These are phyloP conservation scores for Neodontobutis hainanensis DNA, from an alignment of 2,113 vertebrate genomes.

Conservation along the genomic window DNA sequence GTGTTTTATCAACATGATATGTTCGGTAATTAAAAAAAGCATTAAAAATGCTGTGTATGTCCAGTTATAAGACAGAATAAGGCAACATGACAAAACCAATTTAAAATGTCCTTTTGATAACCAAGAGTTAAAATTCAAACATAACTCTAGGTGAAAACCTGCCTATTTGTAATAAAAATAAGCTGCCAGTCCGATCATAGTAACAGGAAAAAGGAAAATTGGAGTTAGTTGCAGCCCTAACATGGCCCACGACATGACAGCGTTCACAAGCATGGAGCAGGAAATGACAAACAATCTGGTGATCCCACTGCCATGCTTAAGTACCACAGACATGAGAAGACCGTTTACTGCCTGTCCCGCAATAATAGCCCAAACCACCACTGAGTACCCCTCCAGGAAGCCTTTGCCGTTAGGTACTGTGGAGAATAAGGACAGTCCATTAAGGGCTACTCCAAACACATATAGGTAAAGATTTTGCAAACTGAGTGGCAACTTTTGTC, in stretches of 20 bases:
- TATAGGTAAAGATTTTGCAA: conserved; percentile 95
- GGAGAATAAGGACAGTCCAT: conserved; percentile 75
- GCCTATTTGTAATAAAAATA: conserved; percentile 85
- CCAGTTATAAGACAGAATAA: conserved; percentile 3
- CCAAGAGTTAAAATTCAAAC: not conserved
- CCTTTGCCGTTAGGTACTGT: conserved; percentile 42
- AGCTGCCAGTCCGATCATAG: conserved; percentile 84
- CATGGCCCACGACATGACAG: conserved; percentile 82
- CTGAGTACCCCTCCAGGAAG: conserved; percentile 87
- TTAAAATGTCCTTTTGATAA: not conserved
- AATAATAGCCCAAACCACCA: conserved; percentile 82
- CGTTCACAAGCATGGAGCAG: conserved; percentile 91
- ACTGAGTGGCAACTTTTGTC: conserved; percentile 86
- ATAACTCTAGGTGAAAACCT: not conserved
- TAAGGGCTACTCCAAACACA: conserved; percentile 86
- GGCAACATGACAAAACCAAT: conserved; percentile 25
- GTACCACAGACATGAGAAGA: conserved; percentile 91
- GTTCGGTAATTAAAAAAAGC: not conserved
- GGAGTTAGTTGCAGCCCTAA: conserved; percentile 87
- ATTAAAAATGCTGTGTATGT: conserved; percentile 4
- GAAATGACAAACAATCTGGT: conserved; percentile 94
- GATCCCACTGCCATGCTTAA: conserved; percentile 95
- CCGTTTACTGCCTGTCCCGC: conserved; percentile 88
- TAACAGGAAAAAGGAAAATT: conserved; percentile 82
- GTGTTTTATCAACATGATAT: not conserved